These are phyloP conservation scores for Mactromeris polynyma DNA, from an alignment of 2,888 invertebrate species.

Conservation along the genomic window DNA sequence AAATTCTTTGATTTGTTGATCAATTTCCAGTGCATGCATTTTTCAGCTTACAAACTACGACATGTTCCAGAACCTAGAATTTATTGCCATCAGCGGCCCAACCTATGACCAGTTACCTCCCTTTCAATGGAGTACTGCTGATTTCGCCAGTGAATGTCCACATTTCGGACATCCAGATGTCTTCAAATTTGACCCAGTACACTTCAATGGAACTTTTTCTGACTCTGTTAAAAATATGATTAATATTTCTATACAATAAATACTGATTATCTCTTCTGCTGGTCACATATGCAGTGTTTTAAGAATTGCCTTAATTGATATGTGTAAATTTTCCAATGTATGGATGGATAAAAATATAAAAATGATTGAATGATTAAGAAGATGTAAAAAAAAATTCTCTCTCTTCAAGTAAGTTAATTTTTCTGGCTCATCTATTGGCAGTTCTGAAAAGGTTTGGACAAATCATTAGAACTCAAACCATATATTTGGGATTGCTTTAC, in stretches of 20 bases:
- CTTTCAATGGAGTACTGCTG: conserved; percentile 93
- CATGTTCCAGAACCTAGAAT: conserved; percentile 87
- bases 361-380: no score
- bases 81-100: conserved; percentile 89
- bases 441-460: no score
- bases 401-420: no score
- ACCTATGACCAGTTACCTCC: conserved; percentile 90
- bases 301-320: no score
- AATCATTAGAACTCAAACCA: no score
- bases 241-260: conserved; percentile 6
- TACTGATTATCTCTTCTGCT: no score
- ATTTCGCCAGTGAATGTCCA: conserved; percentile 89
- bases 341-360: no score
- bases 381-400: no score
- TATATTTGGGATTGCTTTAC: no score
- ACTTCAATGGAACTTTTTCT: conserved; percentile 75
- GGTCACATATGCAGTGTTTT: no score
- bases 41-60: conserved; percentile 80
- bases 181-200: conserved; percentile 90
- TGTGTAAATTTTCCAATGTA: no score
- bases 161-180: conserved; percentile 92
- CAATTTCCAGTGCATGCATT: background rate
- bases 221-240: background rate
- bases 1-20: background rate
- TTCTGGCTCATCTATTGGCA: no score